Percentiles rank a stretch among this genome's conserved stretches.
phyloP scores from a whole-genome alignment of 64 coral and sea anemone species.

The Montipora capricornis region DNA sequence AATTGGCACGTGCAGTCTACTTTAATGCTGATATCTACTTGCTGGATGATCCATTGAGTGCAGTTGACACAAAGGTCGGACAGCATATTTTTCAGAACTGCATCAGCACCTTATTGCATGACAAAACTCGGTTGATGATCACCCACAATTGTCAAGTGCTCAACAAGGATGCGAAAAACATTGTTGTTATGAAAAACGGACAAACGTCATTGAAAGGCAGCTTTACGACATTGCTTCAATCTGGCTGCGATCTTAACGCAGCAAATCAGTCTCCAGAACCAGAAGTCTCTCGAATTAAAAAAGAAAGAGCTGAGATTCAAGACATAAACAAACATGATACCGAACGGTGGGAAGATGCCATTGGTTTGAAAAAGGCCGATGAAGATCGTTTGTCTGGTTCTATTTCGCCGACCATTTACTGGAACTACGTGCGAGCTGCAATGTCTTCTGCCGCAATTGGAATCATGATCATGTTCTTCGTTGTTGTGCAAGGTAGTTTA shows the following conservation, averaged over 20 bases:
- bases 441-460: neutral
- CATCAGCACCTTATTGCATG: no score
- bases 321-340: neutral
- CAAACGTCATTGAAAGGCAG: no score
- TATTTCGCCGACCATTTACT: slow-evolving; percentile 23
- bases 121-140: neutral
- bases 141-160: slow-evolving; percentile 60
- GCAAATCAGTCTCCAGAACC: no score
- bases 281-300: neutral
- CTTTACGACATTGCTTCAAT: no score
- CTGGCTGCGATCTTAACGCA: no score
- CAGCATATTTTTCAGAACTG: no score
- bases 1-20: no score
- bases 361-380: neutral
- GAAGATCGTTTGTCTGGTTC: no score
- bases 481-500: slow-evolving; percentile 32
- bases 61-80: no score
- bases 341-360: neutral
- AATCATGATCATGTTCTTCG: slow-evolving; percentile 3
- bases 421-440: slow-evolving; percentile 48
- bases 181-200: neutral
- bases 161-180: slow-evolving; percentile 24
- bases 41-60: no score
- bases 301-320: neutral
- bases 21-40: no score